Base-by-base conservation (phyloP, 2,797 vertebrate genomes). In the Lacerta viridis region DNA sequence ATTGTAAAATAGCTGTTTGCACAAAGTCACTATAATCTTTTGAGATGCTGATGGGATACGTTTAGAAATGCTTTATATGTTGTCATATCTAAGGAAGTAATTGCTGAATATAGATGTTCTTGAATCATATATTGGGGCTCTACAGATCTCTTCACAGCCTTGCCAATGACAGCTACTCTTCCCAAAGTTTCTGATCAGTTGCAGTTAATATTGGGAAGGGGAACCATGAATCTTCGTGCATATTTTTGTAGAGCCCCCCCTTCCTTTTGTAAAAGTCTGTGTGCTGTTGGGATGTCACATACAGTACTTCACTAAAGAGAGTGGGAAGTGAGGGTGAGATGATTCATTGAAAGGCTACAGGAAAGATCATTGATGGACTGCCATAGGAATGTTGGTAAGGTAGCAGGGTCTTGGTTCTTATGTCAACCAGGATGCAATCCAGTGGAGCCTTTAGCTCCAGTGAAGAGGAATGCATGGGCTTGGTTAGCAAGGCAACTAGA, bases 1-100 rank as follows among this genome's bases (percentile, higher is more conserved):
- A 79, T 55, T 55, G 77, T 86, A 77, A 90, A 86, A n/a, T 75
- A 77, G 41, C 23, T 77, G 8, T 39, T 64, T 69, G 43, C 7
- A 61, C 36, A 81, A 17, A 18, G 36, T 66, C 13, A 81, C 11
- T 41, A 50, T 41, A 50, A 50, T 33, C 7, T 72, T 72, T 27
- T 18, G 7, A 43, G 11, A 68, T 82, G 17, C 8, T 33, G 6
- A 29, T 80, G 8, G 20, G 18, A 41, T 7, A 69, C 3, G 0
- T 72, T 84, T 3, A 7, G 10, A 59, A 36, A 80, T 20, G 11
- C 17, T 43, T 80, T 39, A 80, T 59, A 71, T 25, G 6, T 8
- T 23, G 2, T 80, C 20, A 27, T 7, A 4, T 50, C 59, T 88
- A 79, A 84, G 36, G 33, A 76, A 83, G 27, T 36, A 83, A 33